Percentiles rank a stretch among this genome's conserved stretches.
Conservation (phyloP, 64 coral and sea anemone species). For the Orbicella faveolata region DNA sequence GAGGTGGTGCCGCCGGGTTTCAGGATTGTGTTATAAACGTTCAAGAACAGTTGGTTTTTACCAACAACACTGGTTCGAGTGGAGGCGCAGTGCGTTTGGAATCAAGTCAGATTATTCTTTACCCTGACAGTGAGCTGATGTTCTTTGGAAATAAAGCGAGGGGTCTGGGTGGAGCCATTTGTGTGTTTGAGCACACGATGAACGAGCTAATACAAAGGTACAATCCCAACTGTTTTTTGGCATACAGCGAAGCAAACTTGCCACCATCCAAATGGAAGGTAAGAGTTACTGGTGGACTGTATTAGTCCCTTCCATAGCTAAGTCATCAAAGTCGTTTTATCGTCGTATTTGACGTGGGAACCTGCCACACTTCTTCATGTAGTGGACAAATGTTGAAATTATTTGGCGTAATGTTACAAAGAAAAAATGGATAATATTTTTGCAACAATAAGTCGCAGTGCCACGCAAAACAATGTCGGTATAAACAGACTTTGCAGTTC, state of each 20-base stretch:
- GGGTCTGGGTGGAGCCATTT: constrained; percentile 66
- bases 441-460: too few species aligned
- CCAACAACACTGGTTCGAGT: constrained; percentile 53
- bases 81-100: constrained; percentile 58
- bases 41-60: constrained; percentile 50
- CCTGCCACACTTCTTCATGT: too few species aligned
- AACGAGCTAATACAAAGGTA: constrained; percentile 71
- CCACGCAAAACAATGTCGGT: too few species aligned
- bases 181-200: constrained; percentile 32
- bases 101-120: constrained; percentile 71
- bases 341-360: too few species aligned
- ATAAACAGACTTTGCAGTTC: too few species aligned
- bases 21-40: constrained; percentile 57
- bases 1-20: constrained; percentile 36
- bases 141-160: constrained; percentile 59
- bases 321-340: too few species aligned
- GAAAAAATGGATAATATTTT: too few species aligned
- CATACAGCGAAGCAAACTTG: constrained; percentile 41
- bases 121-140: constrained; percentile 51
- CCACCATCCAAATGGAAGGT: constrained; percentile 92
- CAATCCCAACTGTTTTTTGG: constrained; percentile 81
- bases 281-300: background rate
- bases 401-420: too few species aligned
- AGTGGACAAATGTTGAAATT: too few species aligned
- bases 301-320: background rate